These are phyloP conservation scores for Chrysopa pallens DNA, from an alignment of 1,140 invertebrate genomes.

Conservation along the genomic window DNA sequence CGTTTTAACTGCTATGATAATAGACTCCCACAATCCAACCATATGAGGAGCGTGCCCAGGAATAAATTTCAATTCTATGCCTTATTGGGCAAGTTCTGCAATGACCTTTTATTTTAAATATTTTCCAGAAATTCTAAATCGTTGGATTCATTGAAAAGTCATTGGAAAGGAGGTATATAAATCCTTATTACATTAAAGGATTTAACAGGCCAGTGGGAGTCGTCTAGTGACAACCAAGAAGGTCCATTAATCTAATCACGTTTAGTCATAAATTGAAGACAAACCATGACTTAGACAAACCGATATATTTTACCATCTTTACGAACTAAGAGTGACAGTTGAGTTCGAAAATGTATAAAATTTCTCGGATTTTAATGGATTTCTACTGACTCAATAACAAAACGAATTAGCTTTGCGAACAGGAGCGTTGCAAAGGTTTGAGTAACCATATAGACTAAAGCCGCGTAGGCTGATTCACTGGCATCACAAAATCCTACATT, in stretches of 20 bases:
- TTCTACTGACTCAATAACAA: background rate
- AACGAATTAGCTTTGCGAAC: background rate
- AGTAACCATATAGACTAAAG: background rate
- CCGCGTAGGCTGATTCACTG: too few relatives aligned
- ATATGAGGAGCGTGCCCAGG: too few relatives aligned
- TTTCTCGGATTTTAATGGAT: background rate
- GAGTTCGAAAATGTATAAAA: constrained; percentile 4
- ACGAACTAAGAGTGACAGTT: constrained; percentile 11
- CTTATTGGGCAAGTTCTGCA: too few relatives aligned
- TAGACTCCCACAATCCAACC: too few relatives aligned
- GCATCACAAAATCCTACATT: too few relatives aligned
- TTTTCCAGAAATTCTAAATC: too few relatives aligned
- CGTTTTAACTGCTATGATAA: too few relatives aligned
- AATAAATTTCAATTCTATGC: too few relatives aligned
- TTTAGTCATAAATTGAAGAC: constrained; percentile 5
- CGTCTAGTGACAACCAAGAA: background rate
- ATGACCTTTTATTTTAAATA: too few relatives aligned
- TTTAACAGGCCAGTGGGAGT: constrained; percentile 1
- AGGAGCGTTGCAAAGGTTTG: background rate
- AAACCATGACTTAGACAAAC: constrained; percentile 21
- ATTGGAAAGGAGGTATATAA: too few relatives aligned
- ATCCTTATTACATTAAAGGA: too few relatives aligned
- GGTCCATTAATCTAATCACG: constrained; percentile 17
- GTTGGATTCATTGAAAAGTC: too few relatives aligned
- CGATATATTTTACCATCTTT: constrained; percentile 18